Percentiles rank a stretch among this genome's conserved stretches.
Conservation (phyloP, 2,113 vertebrate species). For the Centrocercus urophasianus region DNA sequence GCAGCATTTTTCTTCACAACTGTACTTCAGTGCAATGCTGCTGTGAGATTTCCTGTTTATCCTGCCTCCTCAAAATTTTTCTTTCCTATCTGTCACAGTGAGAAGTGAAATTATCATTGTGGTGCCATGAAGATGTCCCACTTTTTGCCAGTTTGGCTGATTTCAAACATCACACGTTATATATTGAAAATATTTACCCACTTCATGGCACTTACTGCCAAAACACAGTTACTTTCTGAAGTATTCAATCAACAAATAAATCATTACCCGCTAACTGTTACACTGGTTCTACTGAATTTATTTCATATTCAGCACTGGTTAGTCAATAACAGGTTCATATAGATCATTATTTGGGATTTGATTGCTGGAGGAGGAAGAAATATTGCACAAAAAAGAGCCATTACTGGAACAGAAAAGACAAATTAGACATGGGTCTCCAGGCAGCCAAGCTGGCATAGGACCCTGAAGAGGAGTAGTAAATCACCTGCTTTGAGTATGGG, state of each 20-base stretch:
- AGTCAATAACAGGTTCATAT: neutral
- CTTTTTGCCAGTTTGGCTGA: neutral
- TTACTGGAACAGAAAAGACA: neutral
- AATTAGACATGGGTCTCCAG: neutral
- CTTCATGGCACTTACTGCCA: neutral
- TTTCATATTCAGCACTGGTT: neutral
- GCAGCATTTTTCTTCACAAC: neutral
- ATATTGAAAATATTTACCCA: neutral
- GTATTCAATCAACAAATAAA: neutral
- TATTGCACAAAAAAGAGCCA: neutral
- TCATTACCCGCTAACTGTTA: neutral
- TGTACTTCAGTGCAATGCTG: neutral
- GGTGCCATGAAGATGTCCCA: neutral
- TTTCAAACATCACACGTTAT: neutral
- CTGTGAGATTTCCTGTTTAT: constrained; percentile 21
- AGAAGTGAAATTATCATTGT: neutral
- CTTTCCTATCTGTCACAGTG: neutral
- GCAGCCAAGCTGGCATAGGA: neutral
- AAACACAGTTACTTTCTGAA: neutral
- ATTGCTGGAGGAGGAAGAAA: too few species aligned
- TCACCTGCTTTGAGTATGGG: neutral
- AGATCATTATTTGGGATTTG: neutral
- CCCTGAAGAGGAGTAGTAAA: neutral
- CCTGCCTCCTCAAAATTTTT: neutral
- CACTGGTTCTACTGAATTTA: neutral